A percentile compares a stretch with the other conserved stretches of the same genome.
Conservation (phyloP, 2,113 vertebrate species). For the Hippocampus barbouri region DNA sequence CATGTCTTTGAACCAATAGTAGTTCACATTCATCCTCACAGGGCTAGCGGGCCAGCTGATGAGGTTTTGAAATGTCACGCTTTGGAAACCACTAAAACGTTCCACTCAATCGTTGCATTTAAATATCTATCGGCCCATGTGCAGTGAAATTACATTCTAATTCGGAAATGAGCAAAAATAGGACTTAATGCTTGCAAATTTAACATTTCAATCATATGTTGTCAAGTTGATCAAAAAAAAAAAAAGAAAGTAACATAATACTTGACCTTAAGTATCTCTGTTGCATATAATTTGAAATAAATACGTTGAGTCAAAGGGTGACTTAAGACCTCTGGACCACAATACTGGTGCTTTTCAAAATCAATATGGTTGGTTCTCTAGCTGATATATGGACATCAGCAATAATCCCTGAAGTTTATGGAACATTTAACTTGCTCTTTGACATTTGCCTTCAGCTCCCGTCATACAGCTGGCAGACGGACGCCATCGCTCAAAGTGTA, state of each 20-base stretch:
- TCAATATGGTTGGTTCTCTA: neutral
- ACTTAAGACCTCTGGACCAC: neutral
- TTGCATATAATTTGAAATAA: neutral
- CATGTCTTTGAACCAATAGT: no score
- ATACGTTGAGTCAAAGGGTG: neutral
- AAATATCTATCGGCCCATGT: neutral
- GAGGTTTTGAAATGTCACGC: no score
- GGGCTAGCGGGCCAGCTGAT: no score
- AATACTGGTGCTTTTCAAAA: neutral
- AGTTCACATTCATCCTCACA: no score
- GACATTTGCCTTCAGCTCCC: neutral
- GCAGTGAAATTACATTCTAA: neutral
- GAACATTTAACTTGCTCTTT: neutral
- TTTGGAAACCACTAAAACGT: no score
- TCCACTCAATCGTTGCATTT: no score
- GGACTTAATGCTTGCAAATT: no score
- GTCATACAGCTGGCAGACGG: neutral
- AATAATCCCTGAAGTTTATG: neutral
- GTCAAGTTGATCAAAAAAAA: no score
- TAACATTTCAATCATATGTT: neutral
- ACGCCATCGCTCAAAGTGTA: neutral
- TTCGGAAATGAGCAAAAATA: neutral
- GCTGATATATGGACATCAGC: neutral
- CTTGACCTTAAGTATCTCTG: neutral
- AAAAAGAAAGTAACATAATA: neutral